phyloP scores from a whole-genome alignment of 1,140 invertebrate genomes.

The Dendrolimus kikuchii region DNA sequence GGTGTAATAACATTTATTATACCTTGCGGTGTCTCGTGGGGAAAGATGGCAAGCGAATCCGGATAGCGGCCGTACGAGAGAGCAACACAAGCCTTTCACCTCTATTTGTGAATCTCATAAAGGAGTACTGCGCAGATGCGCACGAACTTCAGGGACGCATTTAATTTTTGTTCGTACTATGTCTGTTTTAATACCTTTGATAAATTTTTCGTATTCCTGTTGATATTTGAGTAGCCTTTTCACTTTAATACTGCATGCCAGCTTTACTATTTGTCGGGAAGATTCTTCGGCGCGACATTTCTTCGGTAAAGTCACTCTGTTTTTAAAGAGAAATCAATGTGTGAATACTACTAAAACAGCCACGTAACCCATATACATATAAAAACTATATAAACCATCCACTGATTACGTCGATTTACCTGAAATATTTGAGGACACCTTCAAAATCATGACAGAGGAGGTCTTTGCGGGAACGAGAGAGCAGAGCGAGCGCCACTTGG shows the following conservation, averaged over 20 bases:
- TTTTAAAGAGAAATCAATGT: constrained; percentile 64
- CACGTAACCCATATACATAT: too few species aligned
- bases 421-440: constrained; percentile 90
- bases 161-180: too few species aligned
- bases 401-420: constrained; percentile 26
- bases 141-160: too few species aligned
- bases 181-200: constrained; percentile 38
- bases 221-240: constrained; percentile 97
- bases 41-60: too few species aligned
- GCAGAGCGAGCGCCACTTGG: constrained; percentile 93
- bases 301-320: constrained; percentile 96
- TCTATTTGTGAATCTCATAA: too few species aligned
- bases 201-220: constrained; percentile 81
- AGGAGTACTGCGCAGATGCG: too few species aligned
- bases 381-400: neutral
- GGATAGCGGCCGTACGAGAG: too few species aligned
- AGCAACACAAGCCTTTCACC: too few species aligned
- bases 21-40: too few species aligned
- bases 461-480: constrained; percentile 94
- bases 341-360: too few species aligned
- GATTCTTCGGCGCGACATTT: constrained; percentile 94
- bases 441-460: constrained; percentile 97
- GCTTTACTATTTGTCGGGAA: constrained; percentile 90
- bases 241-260: constrained; percentile 92
- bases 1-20: too few species aligned